Percentiles rank a stretch among this genome's conserved stretches.
phyloP scores from a whole-genome alignment of 2,113 vertebrate genomes.

The Illadopsis cleaveri region DNA sequence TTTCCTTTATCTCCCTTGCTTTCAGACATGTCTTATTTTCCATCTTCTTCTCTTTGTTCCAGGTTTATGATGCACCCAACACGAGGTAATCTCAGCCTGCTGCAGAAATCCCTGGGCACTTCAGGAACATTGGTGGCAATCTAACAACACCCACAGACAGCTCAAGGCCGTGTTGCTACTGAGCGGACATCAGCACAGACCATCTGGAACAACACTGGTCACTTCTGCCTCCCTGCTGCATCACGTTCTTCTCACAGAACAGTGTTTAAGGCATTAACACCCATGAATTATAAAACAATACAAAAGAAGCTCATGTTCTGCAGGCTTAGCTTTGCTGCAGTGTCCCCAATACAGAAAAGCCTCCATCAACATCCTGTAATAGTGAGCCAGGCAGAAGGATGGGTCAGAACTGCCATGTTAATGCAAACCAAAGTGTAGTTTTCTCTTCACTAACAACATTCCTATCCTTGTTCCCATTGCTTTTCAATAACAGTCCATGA shows the following conservation, averaged over 20 bases:
- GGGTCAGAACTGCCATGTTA: background rate
- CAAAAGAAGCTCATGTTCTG: background rate
- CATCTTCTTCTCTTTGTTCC: background rate
- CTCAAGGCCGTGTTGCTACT: background rate
- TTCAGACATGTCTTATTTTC: background rate
- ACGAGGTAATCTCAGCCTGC: background rate
- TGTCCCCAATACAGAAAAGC: background rate
- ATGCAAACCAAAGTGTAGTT: background rate
- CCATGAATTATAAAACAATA: background rate
- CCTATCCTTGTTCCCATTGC: background rate
- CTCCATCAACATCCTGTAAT: background rate
- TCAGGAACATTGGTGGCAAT: no score
- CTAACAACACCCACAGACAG: background rate
- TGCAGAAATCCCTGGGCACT: background rate
- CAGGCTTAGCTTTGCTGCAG: background rate
- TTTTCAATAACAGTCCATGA: background rate
- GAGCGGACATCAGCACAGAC: background rate
- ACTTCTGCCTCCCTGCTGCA: background rate
- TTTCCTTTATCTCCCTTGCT: background rate
- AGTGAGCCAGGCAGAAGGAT: background rate
- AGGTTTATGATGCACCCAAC: background rate
- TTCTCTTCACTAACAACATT: background rate
- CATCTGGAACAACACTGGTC: rapidly evolving
- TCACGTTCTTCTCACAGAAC: background rate
- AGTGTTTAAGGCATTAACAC: background rate